A percentile compares a stretch with the other conserved stretches of the same genome.
These are phyloP conservation scores for Pantherophis guttatus DNA, from an alignment of 2,113 vertebrate genomes.

Conservation along the genomic window DNA sequence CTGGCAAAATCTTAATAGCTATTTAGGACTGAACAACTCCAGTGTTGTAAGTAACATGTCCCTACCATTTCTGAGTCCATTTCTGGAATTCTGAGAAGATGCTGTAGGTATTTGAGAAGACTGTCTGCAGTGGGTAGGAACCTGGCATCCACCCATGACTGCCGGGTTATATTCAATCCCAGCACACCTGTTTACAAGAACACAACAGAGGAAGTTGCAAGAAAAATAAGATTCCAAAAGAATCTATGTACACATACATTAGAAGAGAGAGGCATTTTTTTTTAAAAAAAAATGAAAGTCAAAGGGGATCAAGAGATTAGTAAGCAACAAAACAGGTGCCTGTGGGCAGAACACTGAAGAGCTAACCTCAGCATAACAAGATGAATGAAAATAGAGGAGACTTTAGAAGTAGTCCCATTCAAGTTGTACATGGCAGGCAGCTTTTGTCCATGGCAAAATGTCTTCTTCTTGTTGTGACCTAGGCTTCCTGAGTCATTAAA, in stretches of 20 bases:
- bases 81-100: background rate
- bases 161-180: background rate
- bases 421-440: background rate
- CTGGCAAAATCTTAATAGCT: background rate
- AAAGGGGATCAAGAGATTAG: background rate
- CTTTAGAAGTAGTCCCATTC: background rate
- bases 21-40: background rate
- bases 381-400: background rate
- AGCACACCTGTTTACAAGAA: background rate
- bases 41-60: background rate
- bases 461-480: background rate
- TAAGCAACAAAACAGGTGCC: background rate
- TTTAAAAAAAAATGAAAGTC: background rate
- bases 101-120: background rate
- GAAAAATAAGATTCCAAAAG: background rate
- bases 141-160: background rate
- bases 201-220: background rate
- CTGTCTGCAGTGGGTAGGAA: background rate
- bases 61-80: background rate
- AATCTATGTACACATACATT: background rate
- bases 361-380: background rate
- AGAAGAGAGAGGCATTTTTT: background rate
- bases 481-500: too few relatives aligned
- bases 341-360: background rate
- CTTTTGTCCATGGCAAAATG: background rate